Percentiles rank a stretch among this genome's conserved stretches.
phyloP scores from a whole-genome alignment of 2,113 vertebrate species.

The Anolis sagrei region DNA sequence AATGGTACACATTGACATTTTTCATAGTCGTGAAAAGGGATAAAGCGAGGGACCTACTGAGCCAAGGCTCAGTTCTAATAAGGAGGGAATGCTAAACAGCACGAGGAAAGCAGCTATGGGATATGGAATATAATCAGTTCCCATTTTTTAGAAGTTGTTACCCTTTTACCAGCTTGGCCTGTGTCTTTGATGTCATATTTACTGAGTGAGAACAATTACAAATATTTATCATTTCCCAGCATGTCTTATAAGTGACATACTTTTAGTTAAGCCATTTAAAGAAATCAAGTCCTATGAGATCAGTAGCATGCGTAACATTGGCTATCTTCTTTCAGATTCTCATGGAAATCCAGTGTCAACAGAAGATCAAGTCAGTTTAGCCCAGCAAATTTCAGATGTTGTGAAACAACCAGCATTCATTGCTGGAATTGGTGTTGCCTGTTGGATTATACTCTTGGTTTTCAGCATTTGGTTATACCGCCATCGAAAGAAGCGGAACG shows the following conservation, averaged over 20 bases:
- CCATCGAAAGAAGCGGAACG: constrained; percentile 93
- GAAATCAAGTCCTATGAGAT: not conserved
- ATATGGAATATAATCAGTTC: not conserved
- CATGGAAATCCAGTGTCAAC: constrained; percentile 87
- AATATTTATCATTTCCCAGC: not conserved
- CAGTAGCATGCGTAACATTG: not conserved
- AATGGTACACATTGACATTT: not conserved
- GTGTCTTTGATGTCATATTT: not conserved
- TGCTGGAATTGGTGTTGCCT: constrained; percentile 94
- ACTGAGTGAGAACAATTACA: not conserved
- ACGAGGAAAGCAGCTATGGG: not conserved
- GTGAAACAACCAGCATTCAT: constrained; percentile 98
- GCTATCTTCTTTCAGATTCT: constrained; percentile 79
- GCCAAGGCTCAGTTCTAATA: not conserved
- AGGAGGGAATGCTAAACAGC: not conserved
- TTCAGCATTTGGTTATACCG: constrained; percentile 98
- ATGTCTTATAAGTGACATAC: not conserved
- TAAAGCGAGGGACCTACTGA: too few relatives aligned
- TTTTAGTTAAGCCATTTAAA: not conserved
- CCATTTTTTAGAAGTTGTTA: not conserved
- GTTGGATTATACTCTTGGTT: constrained; percentile 98
- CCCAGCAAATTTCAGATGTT: constrained; percentile 97
- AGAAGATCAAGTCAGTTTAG: constrained; percentile 87
- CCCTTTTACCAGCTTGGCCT: not conserved
- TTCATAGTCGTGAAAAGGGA: not conserved